Evolutionary conservation across 2,797 vertebrate genomes (phyloP), one percentile per base, ranked within the genome.

Genomic region (Acanthurus tractus): DNA sequence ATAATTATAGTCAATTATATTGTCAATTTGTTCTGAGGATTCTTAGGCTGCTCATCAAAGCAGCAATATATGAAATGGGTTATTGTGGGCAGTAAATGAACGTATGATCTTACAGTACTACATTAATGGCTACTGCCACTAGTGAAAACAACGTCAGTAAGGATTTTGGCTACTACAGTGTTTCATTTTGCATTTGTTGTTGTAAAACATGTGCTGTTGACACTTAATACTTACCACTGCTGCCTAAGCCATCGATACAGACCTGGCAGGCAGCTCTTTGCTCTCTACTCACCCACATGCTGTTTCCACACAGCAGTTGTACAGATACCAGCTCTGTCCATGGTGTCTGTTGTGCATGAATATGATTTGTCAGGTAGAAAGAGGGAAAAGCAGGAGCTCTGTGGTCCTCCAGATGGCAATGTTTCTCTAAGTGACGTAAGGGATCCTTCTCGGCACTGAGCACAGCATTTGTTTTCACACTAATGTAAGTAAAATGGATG

Each of bases 141-240:
- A 70, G 17, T 66, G 4, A 20, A 48, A 70, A 55, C 46, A 22
- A 67, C 15, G 42, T 71, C 49, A 58, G 62, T 20, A 64, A 63
- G 36, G 20, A 69, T 23, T 66, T 48, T 48, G 18, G 29, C 59
- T 53, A 72, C 29, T 6, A 29, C 34, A 70, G 1, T 46, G 52
- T 57, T 64, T 6, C 12, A 67, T 68, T 25, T 34, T 66, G 77
- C 58, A 73, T 85, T 52, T 66, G 58, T 44, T 63, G n/a, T 50
- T 56, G n/a, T 70, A 78, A 76, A 88, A 78, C 63, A 63, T 82
- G 84, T 87, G 81, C 53, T 88, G 82, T 64, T 85, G 71, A 88
- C 78, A 90, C 71, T 67, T 72, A 11, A 88, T 92, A 94, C 94
- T 92, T 92, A 94, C 94, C 94, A 55, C 57, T 78, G 89, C 94